These are phyloP conservation scores for Danaus chrysippus DNA, from an alignment of 2,888 invertebrate species.

Conservation along the genomic window DNA sequence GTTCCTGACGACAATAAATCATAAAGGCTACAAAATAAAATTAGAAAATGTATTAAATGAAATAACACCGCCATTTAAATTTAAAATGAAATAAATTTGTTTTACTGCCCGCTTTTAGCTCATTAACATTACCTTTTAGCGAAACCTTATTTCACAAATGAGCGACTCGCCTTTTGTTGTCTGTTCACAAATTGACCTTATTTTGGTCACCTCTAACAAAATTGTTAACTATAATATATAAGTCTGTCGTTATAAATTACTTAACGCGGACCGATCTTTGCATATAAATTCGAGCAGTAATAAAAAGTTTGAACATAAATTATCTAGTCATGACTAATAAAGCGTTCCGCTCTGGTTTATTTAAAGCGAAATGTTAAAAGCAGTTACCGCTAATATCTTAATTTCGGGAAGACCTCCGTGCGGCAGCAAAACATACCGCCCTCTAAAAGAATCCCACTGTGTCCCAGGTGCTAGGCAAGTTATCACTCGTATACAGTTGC, in stretches of 20 bases:
- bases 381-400: slow-evolving; percentile 63
- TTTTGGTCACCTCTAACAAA: slow-evolving; percentile 26
- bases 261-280: slow-evolving; percentile 5
- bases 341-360: slow-evolving; percentile 53
- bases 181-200: slow-evolving; percentile 24
- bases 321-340: slow-evolving; percentile 52
- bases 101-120: slow-evolving; percentile 17
- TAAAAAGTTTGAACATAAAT: slow-evolving; percentile 38
- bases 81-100: slow-evolving; percentile 21
- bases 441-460: slow-evolving; percentile 48
- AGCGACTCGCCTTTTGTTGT: slow-evolving; percentile 26
- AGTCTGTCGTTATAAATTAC: slow-evolving; percentile 17
- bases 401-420: slow-evolving; percentile 72
- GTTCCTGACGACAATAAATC: neutral
- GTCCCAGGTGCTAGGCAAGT: slow-evolving; percentile 49
- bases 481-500: slow-evolving; percentile 41
- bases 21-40: slow-evolving; percentile 10
- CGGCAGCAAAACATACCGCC: slow-evolving; percentile 68
- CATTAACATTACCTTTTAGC: slow-evolving; percentile 26
- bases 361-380: slow-evolving; percentile 39
- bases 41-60: neutral
- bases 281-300: slow-evolving; percentile 5
- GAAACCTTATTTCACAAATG: slow-evolving; percentile 28
- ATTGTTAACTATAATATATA: slow-evolving; percentile 16
- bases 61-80: slow-evolving; percentile 15